A percentile compares a stretch with the other conserved stretches of the same genome.
These are phyloP conservation scores for Brachypteracias leptosomus DNA, from an alignment of 2,113 vertebrate genomes.

Conservation along the genomic window DNA sequence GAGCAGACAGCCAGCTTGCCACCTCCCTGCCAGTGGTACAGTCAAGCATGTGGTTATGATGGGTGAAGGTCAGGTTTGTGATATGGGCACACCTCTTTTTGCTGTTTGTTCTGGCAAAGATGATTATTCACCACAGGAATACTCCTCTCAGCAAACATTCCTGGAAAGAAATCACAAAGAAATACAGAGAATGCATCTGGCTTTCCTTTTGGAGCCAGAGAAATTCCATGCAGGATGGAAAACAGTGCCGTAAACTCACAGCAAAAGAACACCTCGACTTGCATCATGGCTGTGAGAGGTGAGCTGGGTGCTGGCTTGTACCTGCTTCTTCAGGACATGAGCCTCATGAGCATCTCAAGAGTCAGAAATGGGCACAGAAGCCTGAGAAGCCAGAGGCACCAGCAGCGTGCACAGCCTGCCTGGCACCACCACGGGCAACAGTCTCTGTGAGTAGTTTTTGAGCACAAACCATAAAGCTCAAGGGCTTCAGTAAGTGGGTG, in stretches of 20 bases:
- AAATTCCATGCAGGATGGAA: background rate
- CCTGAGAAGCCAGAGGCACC: background rate
- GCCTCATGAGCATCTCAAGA: background rate
- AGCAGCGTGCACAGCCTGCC: background rate
- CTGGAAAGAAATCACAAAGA: background rate
- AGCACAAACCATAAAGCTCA: background rate
- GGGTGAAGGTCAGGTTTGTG: background rate
- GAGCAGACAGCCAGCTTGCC: background rate
- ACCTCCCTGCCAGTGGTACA: background rate
- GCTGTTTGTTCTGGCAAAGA: background rate
- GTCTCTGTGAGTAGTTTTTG: accelerated
- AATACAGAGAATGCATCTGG: background rate
- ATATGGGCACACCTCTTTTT: background rate
- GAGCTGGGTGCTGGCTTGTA: background rate
- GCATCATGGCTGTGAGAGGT: accelerated
- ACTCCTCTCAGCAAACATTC: background rate
- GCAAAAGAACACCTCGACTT: accelerated
- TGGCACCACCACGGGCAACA: accelerated
- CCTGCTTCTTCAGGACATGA: background rate
- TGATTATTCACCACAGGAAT: background rate
- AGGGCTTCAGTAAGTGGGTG: background rate
- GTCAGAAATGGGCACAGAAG: background rate
- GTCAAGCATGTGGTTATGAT: background rate
- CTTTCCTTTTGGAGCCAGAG: background rate
- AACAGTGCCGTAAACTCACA: background rate